A percentile compares a stretch with the other conserved stretches of the same genome.
Conservation (phyloP, 2,113 vertebrate species). For the Synchiropus splendidus region DNA sequence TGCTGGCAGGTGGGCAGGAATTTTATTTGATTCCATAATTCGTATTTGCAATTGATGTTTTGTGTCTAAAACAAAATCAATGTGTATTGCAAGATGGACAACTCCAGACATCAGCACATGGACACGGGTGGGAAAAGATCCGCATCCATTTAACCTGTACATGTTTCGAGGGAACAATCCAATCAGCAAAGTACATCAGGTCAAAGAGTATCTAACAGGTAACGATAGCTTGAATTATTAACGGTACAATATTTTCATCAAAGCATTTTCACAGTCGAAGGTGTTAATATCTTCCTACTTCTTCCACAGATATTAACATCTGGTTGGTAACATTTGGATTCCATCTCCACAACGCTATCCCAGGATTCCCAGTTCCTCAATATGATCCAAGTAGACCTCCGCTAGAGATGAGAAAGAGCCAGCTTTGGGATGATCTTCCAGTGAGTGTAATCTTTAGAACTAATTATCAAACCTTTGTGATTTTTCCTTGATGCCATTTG, state of each 20-base stretch:
- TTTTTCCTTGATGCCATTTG: background rate
- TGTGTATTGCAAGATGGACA: slow-evolving; percentile 70
- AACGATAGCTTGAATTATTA: slow-evolving; percentile 13
- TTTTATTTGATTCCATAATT: background rate
- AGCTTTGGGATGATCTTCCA: slow-evolving; percentile 94
- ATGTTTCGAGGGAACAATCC: slow-evolving; percentile 98
- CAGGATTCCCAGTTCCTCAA: slow-evolving; percentile 91
- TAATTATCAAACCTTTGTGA: background rate
- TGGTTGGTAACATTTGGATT: slow-evolving; percentile 98
- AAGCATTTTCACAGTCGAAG: no score
- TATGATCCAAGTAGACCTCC: slow-evolving; percentile 91
- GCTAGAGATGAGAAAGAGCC: slow-evolving; percentile 92
- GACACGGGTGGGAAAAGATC: slow-evolving; percentile 88
- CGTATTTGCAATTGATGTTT: background rate
- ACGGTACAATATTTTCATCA: no score
- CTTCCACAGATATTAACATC: slow-evolving; percentile 85
- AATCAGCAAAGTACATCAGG: slow-evolving; percentile 91
- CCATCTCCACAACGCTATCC: slow-evolving; percentile 96
- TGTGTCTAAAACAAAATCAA: slow-evolving; percentile 5
- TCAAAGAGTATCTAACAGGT: slow-evolving; percentile 98
- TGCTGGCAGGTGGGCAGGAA: slow-evolving; percentile 70
- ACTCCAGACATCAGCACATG: slow-evolving; percentile 95
- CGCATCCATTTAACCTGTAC: slow-evolving; percentile 93
- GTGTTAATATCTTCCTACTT: slow-evolving; percentile 4
- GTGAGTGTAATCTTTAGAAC: slow-evolving; percentile 65